A percentile compares a stretch with the other conserved stretches of the same genome.
These are phyloP conservation scores for Heliothis peltigera DNA, from an alignment of 2,888 invertebrate species.

Conservation along the genomic window DNA sequence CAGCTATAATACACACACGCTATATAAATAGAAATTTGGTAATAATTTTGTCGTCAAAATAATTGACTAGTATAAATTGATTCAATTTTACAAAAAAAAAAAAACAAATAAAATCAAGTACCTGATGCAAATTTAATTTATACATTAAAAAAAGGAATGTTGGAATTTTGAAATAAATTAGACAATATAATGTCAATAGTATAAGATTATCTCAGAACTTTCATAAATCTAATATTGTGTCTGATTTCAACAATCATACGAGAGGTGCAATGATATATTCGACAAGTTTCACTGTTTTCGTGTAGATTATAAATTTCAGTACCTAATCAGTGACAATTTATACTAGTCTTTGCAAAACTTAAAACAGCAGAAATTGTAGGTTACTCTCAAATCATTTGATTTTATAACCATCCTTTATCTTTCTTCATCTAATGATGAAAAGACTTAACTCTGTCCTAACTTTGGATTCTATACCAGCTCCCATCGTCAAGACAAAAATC, in stretches of 20 bases:
- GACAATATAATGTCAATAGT: not conserved
- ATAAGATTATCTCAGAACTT: not conserved
- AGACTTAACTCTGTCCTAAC: constrained; percentile 19
- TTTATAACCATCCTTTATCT: not conserved
- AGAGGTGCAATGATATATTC: not conserved
- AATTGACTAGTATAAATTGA: constrained; percentile 50
- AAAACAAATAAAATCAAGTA: constrained; percentile 15
- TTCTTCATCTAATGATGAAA: constrained; percentile 25
- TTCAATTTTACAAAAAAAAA: constrained; percentile 1
- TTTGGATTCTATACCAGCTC: not conserved
- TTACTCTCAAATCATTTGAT: not conserved
- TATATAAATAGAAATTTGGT: not conserved
- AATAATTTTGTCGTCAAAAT: constrained; percentile 4
- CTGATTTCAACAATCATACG: not conserved
- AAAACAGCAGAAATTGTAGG: not conserved
- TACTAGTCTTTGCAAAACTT: constrained; percentile 36
- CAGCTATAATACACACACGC: not conserved
- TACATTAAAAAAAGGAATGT: not conserved
- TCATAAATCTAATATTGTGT: constrained; percentile 6
- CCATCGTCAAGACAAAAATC: not conserved
- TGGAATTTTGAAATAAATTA: not conserved
- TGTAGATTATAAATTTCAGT: no score
- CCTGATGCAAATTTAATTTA: constrained; percentile 16
- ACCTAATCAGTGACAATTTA: constrained; percentile 35
- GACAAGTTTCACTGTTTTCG: not conserved